Percentiles rank a stretch among this genome's conserved stretches.
These are phyloP conservation scores for Xiphophorus hellerii DNA, from an alignment of 2,113 vertebrate genomes.

Conservation along the genomic window DNA sequence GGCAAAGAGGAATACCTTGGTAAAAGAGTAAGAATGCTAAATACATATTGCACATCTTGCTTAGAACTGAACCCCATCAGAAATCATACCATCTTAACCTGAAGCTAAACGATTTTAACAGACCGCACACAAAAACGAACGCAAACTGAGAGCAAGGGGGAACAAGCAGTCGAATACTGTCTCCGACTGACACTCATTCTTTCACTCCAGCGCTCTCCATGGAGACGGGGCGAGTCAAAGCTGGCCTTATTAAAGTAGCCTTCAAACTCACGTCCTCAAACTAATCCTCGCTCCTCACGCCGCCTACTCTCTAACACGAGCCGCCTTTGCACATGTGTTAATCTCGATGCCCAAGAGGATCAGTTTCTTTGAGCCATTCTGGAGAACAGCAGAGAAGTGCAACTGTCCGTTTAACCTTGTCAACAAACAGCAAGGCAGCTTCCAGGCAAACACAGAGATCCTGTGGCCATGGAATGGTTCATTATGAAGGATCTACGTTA, in stretches of 20 bases:
- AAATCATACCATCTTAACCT: slow-evolving; percentile 22
- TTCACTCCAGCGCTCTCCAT: slow-evolving; percentile 36
- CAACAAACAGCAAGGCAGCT: slow-evolving; percentile 22
- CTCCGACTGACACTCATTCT: slow-evolving; percentile 35
- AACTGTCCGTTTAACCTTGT: slow-evolving; percentile 21
- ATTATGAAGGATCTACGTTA: slow-evolving; percentile 19
- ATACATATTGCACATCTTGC: slow-evolving; percentile 54
- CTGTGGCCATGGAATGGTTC: slow-evolving; percentile 25
- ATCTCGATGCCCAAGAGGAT: slow-evolving; percentile 51
- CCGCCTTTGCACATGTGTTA: slow-evolving; percentile 43
- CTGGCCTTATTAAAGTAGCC: slow-evolving; percentile 54
- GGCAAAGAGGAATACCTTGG: slow-evolving; percentile 35
- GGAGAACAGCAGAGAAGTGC: slow-evolving; percentile 26
- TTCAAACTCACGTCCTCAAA: slow-evolving; percentile 56
- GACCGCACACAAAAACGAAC: slow-evolving; percentile 16
- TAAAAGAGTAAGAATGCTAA: slow-evolving; percentile 29
- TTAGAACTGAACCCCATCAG: slow-evolving; percentile 28
- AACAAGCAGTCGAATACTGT: slow-evolving; percentile 19
- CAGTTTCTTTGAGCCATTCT: slow-evolving; percentile 40
- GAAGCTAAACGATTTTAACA: slow-evolving; percentile 2
- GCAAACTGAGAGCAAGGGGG: slow-evolving; percentile 41
- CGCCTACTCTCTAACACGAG: slow-evolving; percentile 47
- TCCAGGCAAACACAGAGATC: slow-evolving; percentile 21
- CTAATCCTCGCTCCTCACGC: slow-evolving; percentile 62
- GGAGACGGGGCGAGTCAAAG: slow-evolving; percentile 42